Evolutionary conservation across 2,888 invertebrate genomes (phyloP).

Genomic region (Phengaris arion): DNA sequence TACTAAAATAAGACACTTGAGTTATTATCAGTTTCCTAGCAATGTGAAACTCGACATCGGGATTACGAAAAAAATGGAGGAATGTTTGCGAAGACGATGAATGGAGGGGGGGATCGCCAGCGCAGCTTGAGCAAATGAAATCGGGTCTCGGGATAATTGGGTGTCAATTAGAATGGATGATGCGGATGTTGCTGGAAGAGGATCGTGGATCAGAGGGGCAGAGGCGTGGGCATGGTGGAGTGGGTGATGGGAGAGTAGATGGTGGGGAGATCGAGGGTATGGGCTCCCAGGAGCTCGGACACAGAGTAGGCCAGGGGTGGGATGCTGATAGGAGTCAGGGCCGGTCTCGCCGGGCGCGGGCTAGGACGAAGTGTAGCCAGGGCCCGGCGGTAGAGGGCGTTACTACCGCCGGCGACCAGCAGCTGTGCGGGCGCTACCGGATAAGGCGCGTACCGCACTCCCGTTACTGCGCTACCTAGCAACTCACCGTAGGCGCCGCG

Average conservation of each 20-base stretch:
- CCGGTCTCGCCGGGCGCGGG: slow-evolving; percentile 61
- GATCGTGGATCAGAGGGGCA: slow-evolving; percentile 77
- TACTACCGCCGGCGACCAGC: slow-evolving; percentile 62
- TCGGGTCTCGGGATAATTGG: slow-evolving; percentile 28
- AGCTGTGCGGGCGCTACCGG: slow-evolving; percentile 77
- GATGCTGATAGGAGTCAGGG: slow-evolving; percentile 63
- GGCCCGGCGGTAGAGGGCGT: slow-evolving; percentile 67
- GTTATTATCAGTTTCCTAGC: slow-evolving; percentile 71
- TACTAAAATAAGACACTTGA: slow-evolving; percentile 78
- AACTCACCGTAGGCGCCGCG: slow-evolving; percentile 99
- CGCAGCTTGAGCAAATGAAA: slow-evolving; percentile 34
- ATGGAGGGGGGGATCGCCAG: slow-evolving; percentile 51
- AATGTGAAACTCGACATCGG: slow-evolving; percentile 55
- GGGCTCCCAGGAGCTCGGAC: slow-evolving; percentile 81
- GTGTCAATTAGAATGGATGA: slow-evolving; percentile 60
- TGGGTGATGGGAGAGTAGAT: slow-evolving; percentile 84
- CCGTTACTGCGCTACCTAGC: slow-evolving; percentile 86
- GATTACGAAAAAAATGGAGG: slow-evolving; percentile 58
- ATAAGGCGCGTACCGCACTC: slow-evolving; percentile 82
- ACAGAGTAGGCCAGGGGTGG: slow-evolving; percentile 74
- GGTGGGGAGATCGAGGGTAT: slow-evolving; percentile 85
- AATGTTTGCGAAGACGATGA: slow-evolving; percentile 65
- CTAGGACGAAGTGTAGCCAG: slow-evolving; percentile 68
- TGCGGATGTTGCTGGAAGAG: slow-evolving; percentile 75
- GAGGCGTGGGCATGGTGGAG: slow-evolving; percentile 78